Percentiles rank a stretch among this genome's conserved stretches.
Evolutionary conservation across 2,888 invertebrate species (phyloP).

Genomic region (Ariolimax columbianus): DNA sequence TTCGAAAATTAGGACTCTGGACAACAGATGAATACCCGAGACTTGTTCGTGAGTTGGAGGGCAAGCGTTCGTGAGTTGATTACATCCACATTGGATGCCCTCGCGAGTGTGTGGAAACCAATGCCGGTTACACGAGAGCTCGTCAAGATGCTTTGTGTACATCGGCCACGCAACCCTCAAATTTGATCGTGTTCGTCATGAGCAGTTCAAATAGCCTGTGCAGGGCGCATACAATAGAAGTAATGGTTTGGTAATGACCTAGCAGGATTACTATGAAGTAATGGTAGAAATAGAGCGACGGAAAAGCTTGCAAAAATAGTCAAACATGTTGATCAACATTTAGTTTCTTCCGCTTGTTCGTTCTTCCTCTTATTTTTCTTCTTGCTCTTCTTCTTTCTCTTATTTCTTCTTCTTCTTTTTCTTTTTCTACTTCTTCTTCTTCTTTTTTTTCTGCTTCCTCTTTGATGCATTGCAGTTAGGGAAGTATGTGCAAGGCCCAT

Average conservation of each 20-base stretch:
- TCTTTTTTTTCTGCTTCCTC: too few relatives aligned
- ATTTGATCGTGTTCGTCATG: background rate
- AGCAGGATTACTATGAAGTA: background rate
- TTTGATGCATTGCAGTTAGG: too few relatives aligned
- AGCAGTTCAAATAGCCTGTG: background rate
- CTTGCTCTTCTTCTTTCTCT: too few relatives aligned
- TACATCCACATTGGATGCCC: background rate
- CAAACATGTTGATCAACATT: background rate
- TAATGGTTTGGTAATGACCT: slow-evolving; percentile 2
- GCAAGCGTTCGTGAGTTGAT: slow-evolving; percentile 9
- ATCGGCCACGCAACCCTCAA: background rate
- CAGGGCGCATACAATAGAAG: background rate
- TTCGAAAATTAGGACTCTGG: slow-evolving; percentile 16
- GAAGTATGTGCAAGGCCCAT: too few relatives aligned
- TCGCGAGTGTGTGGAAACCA: background rate
- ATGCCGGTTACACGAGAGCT: background rate
- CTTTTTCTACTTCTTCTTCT: too few relatives aligned
- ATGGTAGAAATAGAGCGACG: background rate
- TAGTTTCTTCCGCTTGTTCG: background rate
- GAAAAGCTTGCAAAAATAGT: too few relatives aligned
- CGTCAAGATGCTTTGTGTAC: slow-evolving; percentile 21
- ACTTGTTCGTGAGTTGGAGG: background rate
- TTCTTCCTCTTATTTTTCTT: too few relatives aligned
- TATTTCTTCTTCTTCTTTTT: too few relatives aligned
- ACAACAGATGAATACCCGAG: background rate